phyloP scores from a whole-genome alignment of 1,140 invertebrate species.

The Lasioglossum baleicum region DNA sequence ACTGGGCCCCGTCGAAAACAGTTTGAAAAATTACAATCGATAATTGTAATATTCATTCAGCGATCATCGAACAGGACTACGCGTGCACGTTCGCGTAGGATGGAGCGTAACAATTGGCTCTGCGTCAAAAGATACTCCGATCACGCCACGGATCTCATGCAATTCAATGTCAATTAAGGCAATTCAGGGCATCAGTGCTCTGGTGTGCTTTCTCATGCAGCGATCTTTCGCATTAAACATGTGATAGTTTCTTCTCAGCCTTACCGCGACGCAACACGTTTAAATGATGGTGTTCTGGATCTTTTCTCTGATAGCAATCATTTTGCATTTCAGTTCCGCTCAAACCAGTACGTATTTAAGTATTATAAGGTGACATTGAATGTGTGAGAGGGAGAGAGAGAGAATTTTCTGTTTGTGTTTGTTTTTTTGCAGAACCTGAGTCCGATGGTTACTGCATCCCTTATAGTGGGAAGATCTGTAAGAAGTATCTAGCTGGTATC shows the following conservation, averaged over 20 bases:
- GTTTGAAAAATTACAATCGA: constrained; percentile 48
- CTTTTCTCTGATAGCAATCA: constrained; percentile 48
- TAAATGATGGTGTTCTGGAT: constrained; percentile 65
- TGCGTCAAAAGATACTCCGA: constrained; percentile 30
- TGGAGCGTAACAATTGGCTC: constrained; percentile 29
- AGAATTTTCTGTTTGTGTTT: background rate
- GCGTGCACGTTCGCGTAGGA: constrained; percentile 19
- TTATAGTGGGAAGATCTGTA: constrained; percentile 94
- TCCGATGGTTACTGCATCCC: constrained; percentile 88
- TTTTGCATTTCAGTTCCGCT: constrained; percentile 52
- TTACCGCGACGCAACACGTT: constrained; percentile 27
- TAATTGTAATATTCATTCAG: constrained; percentile 38
- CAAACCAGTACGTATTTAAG: constrained; percentile 58
- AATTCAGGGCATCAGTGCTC: background rate
- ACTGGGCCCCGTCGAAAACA: constrained; percentile 30
- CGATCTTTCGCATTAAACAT: constrained; percentile 36
- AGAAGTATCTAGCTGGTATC: constrained; percentile 86
- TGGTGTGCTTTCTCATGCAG: constrained; percentile 3
- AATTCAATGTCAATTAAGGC: constrained; percentile 35
- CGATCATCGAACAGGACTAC: background rate
- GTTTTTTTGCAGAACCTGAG: constrained; percentile 35
- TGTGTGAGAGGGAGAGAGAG: background rate
- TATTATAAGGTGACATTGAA: background rate
- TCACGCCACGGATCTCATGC: constrained; percentile 6
- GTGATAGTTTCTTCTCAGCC: constrained; percentile 32